Conservation (phyloP, 2,797 vertebrate genomes). For the Amblyraja radiata region DNA sequence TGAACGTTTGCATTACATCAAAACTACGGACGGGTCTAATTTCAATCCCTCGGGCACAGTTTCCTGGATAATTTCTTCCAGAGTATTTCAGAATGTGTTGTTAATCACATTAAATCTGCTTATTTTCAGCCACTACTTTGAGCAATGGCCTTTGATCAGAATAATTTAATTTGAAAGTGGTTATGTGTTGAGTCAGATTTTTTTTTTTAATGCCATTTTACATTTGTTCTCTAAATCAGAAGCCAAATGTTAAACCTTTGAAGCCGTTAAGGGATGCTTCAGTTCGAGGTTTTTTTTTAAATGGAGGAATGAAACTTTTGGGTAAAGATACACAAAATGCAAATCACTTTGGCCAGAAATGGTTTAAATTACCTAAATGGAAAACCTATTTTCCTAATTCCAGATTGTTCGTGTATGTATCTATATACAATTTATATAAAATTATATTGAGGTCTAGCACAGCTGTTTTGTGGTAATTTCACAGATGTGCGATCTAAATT, state of each 20-base stretch:
- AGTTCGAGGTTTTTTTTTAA: not conserved
- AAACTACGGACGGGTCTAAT: slow-evolving; percentile 11
- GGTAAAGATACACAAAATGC: not conserved
- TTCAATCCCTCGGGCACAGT: slow-evolving; percentile 11
- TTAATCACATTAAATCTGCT: slow-evolving; percentile 23
- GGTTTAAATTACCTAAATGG: not conserved
- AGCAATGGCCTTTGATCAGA: slow-evolving; percentile 19
- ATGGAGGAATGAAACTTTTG: not conserved
- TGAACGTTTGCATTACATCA: not conserved
- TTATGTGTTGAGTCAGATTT: slow-evolving; percentile 22
- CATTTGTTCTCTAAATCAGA: not conserved
- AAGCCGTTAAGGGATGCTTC: not conserved
- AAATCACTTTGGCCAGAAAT: not conserved
- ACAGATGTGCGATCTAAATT: not conserved
- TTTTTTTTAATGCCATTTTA: not conserved
- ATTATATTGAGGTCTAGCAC: not conserved
- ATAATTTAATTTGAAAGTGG: slow-evolving; percentile 32
- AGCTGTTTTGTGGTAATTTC: not conserved
- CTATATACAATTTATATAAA: not conserved
- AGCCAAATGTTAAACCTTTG: not conserved
- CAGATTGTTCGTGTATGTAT: not conserved
- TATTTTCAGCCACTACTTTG: slow-evolving; percentile 29
- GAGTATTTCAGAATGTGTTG: not conserved
- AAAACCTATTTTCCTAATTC: not conserved
- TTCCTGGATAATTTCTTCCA: slow-evolving; percentile 35